Evolutionary conservation across 2,797 vertebrate genomes (phyloP), one percentile per base, ranked within the genome.

Genomic region (Liasis olivaceus): DNA sequence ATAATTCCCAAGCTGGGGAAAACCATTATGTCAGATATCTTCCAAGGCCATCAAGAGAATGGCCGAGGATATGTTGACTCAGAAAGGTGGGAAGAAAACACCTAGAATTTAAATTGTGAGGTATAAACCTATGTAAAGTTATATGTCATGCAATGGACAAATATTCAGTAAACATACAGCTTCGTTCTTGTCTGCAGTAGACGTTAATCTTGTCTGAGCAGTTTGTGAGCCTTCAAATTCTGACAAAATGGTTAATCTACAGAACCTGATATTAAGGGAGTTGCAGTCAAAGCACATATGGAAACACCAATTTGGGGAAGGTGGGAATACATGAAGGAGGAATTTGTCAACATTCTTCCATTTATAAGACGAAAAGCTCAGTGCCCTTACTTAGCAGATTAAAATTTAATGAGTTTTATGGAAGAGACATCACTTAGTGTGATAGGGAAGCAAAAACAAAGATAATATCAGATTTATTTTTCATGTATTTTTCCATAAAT

Each of bases 371-470:
- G 7, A 51, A 51, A 51, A 6, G 51, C 28, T 4, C 64, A n/a
- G 28, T 28, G 28, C 63, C 36, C 36, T 84, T 9, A 64, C 42
- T 36, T 58, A 95, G 17, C 17, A 84, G 11, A 66, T 31, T 90
- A 94, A 96, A 95, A 42, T 85, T 89, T 91, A 94, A 93, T 94
- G 90, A 91, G 54, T 58, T 62, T 58, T 51, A 81, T 60, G 81
- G 28, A 22, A 42, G 22, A 28, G 17, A 26, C 15, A 14, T 17
- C 93, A 56, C 17, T 64, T 94, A 90, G 92, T 5, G 14, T 87
- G 94, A 92, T 93, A 93, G 91, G 42, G 72, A 95, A 94, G 64
- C 95, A 95, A 96, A 95, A 63, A 94, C 1, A 36, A 54, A 15
- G 13, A 81, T 31, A 63, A 24, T 36, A 59, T 31, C 6, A 42